phyloP scores from a whole-genome alignment of 2,113 vertebrate species.

The Perognathus longimembris region DNA sequence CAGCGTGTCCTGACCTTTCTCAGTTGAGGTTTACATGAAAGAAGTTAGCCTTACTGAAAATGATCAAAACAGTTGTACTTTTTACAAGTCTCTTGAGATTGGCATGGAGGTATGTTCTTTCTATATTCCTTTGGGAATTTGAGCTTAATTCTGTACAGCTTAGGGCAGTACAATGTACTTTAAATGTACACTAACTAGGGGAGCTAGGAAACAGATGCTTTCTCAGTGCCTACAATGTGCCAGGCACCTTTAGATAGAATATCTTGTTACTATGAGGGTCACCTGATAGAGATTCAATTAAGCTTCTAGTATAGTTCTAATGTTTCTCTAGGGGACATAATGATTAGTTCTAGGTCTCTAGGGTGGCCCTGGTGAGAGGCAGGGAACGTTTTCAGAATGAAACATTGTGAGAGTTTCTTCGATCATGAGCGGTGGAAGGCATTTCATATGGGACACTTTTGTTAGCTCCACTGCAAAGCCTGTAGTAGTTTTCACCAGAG shows the following conservation, averaged over 20 bases:
- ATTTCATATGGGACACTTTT: background rate
- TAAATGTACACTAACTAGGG: background rate
- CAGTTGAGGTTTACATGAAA: slow-evolving; percentile 21
- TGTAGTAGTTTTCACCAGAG: background rate
- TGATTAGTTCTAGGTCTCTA: background rate
- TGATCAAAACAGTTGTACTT: background rate
- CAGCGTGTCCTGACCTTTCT: slow-evolving; percentile 16
- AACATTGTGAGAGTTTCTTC: background rate
- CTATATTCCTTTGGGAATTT: background rate
- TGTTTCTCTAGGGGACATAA: background rate
- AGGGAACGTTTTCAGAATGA: background rate
- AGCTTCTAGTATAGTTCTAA: background rate
- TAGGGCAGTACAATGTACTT: slow-evolving; percentile 25
- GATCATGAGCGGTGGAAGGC: background rate
- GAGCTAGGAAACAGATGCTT: background rate
- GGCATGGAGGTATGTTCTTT: background rate
- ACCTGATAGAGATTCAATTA: background rate
- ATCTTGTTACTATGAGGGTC: background rate
- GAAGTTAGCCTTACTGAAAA: slow-evolving; percentile 35
- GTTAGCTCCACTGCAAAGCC: background rate
- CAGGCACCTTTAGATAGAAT: background rate
- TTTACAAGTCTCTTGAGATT: slow-evolving; percentile 1
- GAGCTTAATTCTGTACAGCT: background rate
- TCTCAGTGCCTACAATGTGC: background rate
- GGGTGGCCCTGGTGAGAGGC: too few relatives aligned